phyloP scores from a whole-genome alignment of 2,113 vertebrate species.

The Syngnathus scovelli region DNA sequence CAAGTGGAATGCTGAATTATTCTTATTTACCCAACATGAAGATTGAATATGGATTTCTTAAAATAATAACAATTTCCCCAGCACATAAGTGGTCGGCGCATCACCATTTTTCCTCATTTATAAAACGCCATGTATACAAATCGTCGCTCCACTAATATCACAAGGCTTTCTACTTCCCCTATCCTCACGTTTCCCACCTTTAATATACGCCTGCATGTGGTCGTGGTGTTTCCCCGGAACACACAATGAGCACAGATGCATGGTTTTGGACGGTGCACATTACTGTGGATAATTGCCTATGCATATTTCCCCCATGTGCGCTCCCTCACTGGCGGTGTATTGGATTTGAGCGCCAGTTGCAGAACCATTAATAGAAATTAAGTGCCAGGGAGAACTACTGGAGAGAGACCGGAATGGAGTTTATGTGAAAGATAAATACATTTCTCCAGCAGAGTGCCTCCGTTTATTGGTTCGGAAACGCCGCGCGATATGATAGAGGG shows the following conservation, averaged over 20 bases:
- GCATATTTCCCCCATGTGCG: conserved; percentile 67
- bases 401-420: conserved; percentile 68
- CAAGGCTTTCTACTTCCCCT: conserved; percentile 9
- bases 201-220: conserved; percentile 37
- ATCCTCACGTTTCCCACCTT: conserved; percentile 10
- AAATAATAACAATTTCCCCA: too few relatives aligned
- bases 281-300: conserved; percentile 67
- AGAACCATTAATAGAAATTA: conserved; percentile 78
- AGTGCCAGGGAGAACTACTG: conserved; percentile 66
- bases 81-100: not conserved
- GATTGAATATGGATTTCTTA: not conserved
- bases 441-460: conserved; percentile 72
- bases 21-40: not conserved
- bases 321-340: conserved; percentile 51
- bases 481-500: conserved; percentile 68
- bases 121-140: not conserved
- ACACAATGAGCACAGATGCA: conserved; percentile 59
- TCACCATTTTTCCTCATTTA: not conserved
- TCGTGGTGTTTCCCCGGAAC: conserved; percentile 38
- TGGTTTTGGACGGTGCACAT: conserved; percentile 59
- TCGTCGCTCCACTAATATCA: conserved; percentile 26
- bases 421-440: conserved; percentile 75
- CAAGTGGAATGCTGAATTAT: not conserved
- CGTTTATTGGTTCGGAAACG: conserved; percentile 74
- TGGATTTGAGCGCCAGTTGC: conserved; percentile 65